Base-by-base conservation (phyloP, 2,797 vertebrate genomes). In the Ctenochaetus hawaiiensis region DNA sequence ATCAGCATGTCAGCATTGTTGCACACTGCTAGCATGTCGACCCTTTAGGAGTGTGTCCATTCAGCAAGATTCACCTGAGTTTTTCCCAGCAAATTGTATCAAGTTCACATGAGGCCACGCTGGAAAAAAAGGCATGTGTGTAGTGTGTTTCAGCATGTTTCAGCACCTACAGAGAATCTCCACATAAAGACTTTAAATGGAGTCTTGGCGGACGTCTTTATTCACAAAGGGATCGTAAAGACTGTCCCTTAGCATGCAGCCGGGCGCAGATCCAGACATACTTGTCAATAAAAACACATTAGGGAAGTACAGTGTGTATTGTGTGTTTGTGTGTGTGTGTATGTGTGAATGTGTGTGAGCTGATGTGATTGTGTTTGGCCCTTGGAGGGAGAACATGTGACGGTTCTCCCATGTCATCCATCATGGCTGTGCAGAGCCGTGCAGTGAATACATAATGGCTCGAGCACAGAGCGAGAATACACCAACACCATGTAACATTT, bases 351-450 rank as follows among this genome's bases (percentile, higher is more conserved):
- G 54, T 62, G 52, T 62, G 67, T 58, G 56, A 10, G 63, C 9
- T 37, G 34, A 63, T 16, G 8, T 76, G 72, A 61, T 30, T 18
- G 53, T 8, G 26, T 30, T 30, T 72, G 48, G 70, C 14, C 56
- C 37, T 34, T 20, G 4, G 8, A 52, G 48, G 52, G 26, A 60
- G 49, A 78, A 80, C 73, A 53, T 82, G 49, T 77, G 67, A 75
- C 12, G 14, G 79, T 41, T 48, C 45, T 79, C 78, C 45, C 67
- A 17, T 60, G 72, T 6, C 67, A 61, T 81, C 74, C 76, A 83
- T 85, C 80, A 78, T 22, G 34, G 69, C 49, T 14, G 57, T 44
- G 61, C 64, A 20, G 48, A 57, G 66, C 57, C 49, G 73, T 61
- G 56, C 57, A 43, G 37, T 49, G 74, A 87, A 68, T 58, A 43